A percentile compares a stretch with the other conserved stretches of the same genome.
These are phyloP conservation scores for Caenorhabditis plicata DNA, from an alignment of 2,888 invertebrate species.

Conservation along the genomic window DNA sequence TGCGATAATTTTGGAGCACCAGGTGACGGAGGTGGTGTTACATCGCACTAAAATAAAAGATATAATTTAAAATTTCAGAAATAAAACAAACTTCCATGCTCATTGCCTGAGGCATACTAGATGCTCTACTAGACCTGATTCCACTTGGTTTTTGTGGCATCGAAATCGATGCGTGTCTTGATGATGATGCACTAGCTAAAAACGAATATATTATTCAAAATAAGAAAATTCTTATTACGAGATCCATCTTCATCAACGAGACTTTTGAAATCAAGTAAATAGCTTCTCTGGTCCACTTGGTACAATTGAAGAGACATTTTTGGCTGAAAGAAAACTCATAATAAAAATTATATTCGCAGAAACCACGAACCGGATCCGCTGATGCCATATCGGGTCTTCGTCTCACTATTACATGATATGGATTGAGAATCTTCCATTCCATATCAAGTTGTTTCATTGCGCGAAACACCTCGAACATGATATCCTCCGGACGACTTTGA, in stretches of 20 bases:
- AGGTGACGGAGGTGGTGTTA: conserved; percentile 55
- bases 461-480: conserved; percentile 92
- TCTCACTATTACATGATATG: conserved; percentile 91
- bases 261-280: conserved; percentile 95
- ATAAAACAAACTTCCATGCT: conserved; percentile 31
- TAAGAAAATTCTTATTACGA: conserved; percentile 18
- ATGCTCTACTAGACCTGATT: conserved; percentile 55
- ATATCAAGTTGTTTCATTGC: conserved; percentile 98
- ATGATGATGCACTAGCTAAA: conserved; percentile 52
- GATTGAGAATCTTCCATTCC: conserved; percentile 98
- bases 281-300: conserved; percentile 97
- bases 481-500: conserved; percentile 97
- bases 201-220: neutral
- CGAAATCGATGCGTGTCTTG: conserved; percentile 65
- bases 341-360: conserved; percentile 9
- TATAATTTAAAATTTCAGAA: neutral
- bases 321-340: too few relatives aligned
- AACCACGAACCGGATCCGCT: conserved; percentile 45
- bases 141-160: conserved; percentile 58
- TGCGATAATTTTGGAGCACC: conserved; percentile 73
- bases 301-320: conserved; percentile 98
- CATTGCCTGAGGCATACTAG: conserved; percentile 56
- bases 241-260: conserved; percentile 68
- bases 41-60: conserved; percentile 40
- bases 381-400: conserved; percentile 73